Evolutionary conservation across 2,113 vertebrate species (phyloP).

Genomic region (Tetrax tetrax): DNA sequence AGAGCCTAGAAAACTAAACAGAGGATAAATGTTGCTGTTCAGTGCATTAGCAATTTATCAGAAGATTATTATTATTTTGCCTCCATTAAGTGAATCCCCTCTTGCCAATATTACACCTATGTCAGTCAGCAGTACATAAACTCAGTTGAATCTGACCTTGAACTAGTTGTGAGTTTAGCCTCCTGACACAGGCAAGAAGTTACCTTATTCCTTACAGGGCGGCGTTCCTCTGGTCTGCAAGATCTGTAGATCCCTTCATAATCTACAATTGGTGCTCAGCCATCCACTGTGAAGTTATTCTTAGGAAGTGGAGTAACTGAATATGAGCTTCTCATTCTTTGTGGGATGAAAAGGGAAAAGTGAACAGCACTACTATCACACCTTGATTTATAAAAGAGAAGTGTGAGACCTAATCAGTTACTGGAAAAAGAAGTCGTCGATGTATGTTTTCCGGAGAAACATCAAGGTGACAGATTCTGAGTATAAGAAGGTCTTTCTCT

Average conservation of each 20-base stretch:
- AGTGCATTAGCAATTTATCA: not conserved
- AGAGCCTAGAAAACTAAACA: not conserved
- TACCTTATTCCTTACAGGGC: not conserved
- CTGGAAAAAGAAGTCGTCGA: not conserved
- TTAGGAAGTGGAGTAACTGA: not conserved
- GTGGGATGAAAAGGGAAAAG: not conserved
- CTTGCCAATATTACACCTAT: not conserved
- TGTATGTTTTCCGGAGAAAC: not conserved
- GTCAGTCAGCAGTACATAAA: not conserved
- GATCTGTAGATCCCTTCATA: not conserved
- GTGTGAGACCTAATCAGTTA: not conserved
- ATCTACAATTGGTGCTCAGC: not conserved
- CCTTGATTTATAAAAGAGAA: not conserved
- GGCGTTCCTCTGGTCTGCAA: not conserved
- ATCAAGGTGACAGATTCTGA: not conserved
- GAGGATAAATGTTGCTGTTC: not conserved
- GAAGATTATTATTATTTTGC: not conserved
- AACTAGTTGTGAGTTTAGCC: not conserved
- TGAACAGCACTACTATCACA: not conserved
- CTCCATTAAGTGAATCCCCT: not conserved
- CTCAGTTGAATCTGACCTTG: not conserved
- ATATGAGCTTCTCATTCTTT: not conserved
- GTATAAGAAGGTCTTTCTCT: not conserved
- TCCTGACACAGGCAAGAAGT: not conserved
- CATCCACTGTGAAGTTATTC: not conserved